Conservation (phyloP, 2,797 vertebrate genomes). For the Coregonus ussuriensis region DNA sequence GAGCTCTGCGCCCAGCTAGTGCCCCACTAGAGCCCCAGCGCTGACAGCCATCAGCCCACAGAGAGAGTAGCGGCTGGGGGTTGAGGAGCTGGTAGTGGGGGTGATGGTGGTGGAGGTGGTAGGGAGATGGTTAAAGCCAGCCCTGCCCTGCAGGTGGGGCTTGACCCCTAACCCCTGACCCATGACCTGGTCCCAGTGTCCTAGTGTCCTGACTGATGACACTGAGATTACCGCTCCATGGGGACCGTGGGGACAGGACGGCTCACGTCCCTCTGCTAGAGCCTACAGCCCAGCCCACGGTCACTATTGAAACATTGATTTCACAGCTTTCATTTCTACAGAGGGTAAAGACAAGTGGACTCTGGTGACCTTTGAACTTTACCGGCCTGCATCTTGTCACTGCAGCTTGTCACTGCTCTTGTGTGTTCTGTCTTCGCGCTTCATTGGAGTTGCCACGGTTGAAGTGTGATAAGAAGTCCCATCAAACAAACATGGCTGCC, state of each 20-base stretch:
- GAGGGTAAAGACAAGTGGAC: constrained; percentile 59
- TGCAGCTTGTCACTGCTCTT: too few species aligned
- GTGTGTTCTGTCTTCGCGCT: constrained; percentile 2
- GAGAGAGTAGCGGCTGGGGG: constrained; percentile 34
- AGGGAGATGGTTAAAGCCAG: constrained; percentile 60
- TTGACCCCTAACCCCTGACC: constrained; percentile 41
- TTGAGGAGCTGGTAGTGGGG: constrained; percentile 21
- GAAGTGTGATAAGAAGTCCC: constrained; percentile 80
- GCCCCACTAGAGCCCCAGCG: constrained; percentile 1
- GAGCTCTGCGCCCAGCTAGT: constrained; percentile 32
- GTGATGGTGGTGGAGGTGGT: constrained; percentile 1
- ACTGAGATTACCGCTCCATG: constrained; percentile 85
- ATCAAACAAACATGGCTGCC: constrained; percentile 74
- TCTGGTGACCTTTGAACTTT: constrained; percentile 63
- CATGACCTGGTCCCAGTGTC: constrained; percentile 67
- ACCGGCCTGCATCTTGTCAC: constrained; percentile 6
- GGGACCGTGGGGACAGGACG: constrained; percentile 73
- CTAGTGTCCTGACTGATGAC: constrained; percentile 78
- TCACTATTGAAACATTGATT: constrained; percentile 82
- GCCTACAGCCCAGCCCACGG: constrained; percentile 63
- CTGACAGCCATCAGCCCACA: constrained; percentile 33
- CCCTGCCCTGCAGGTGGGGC: constrained; percentile 80
- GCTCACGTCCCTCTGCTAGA: background rate
- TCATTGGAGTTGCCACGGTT: constrained; percentile 25
- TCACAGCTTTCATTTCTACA: constrained; percentile 49